A percentile compares a stretch with the other conserved stretches of the same genome.
These are phyloP conservation scores for Nomada flava DNA, from an alignment of 2,888 invertebrate genomes.

Conservation along the genomic window DNA sequence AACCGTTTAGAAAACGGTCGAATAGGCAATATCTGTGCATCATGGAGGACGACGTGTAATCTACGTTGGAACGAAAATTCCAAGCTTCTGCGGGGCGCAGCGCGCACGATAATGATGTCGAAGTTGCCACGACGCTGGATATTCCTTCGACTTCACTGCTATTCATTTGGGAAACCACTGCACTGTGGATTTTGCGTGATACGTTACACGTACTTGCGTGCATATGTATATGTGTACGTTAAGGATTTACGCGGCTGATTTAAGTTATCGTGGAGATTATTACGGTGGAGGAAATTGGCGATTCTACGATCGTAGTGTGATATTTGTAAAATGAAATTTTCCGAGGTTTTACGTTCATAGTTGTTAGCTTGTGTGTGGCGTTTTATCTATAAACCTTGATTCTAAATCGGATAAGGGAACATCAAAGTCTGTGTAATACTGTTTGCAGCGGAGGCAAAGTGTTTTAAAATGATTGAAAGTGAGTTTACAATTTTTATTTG, in stretches of 20 bases:
- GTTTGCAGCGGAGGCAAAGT: no score
- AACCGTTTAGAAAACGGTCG: constrained; percentile 10
- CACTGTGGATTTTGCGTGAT: not conserved
- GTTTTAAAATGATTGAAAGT: no score
- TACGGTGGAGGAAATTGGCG: no score
- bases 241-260: not conserved
- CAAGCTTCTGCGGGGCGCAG: constrained; percentile 49
- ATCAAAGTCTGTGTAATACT: not conserved
- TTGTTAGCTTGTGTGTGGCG: not conserved
- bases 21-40: constrained; percentile 57
- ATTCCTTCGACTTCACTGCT: constrained; percentile 25
- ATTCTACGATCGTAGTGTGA: no score
- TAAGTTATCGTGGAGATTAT: not conserved
- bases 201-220: not conserved
- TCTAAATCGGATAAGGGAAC: constrained; percentile 6
- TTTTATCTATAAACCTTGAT: constrained; percentile 13
- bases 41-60: constrained; percentile 61
- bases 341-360: not conserved
- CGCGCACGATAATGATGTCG: constrained; percentile 64
- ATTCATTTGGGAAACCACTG: constrained; percentile 28
- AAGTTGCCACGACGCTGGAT: constrained; percentile 8
- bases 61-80: constrained; percentile 72
- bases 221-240: no score
- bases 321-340: no score
- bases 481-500: no score